Evolutionary conservation across 2,113 vertebrate genomes (phyloP).

Genomic region (Lepisosteus oculatus): DNA sequence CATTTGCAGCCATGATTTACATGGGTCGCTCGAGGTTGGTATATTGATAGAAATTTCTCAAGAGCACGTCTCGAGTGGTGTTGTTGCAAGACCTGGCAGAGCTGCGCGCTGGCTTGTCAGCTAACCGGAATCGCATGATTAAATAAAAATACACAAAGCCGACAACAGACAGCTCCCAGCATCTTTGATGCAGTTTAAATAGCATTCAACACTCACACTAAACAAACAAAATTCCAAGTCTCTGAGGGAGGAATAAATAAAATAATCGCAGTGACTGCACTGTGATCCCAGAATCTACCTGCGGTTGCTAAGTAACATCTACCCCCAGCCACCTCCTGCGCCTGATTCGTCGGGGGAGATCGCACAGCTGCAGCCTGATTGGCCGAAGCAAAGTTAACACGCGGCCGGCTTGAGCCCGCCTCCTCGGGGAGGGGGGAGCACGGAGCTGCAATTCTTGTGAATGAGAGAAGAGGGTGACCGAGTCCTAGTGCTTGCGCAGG

Average conservation of each 20-base stretch:
- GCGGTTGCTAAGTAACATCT: conserved; percentile 81
- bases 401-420: conserved; percentile 67
- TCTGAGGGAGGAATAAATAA: conserved; percentile 60
- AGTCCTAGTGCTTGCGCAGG: conserved; percentile 55
- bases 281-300: conserved; percentile 74
- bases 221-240: conserved; percentile 55
- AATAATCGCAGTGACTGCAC: conserved; percentile 63
- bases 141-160: not conserved
- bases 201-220: conserved; percentile 18
- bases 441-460: conserved; percentile 66
- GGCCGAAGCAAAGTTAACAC: conserved; percentile 72
- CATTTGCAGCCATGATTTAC: not conserved
- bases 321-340: conserved; percentile 63
- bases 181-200: conserved; percentile 48
- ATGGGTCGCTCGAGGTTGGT: not conserved
- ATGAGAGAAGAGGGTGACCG: conserved; percentile 52
- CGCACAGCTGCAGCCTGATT: conserved; percentile 62
- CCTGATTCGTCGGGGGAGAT: conserved; percentile 64
- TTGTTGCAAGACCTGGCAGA: not conserved
- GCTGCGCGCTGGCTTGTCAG: not conserved
- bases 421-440: conserved; percentile 27
- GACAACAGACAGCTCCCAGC: conserved; percentile 42
- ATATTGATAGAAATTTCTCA: conserved; percentile 28
- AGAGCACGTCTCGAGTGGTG: conserved; percentile 3
- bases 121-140: not conserved